A percentile compares a stretch with the other conserved stretches of the same genome.
phyloP scores from a whole-genome alignment of 2,797 vertebrate species.

The Poeciliopsis infans region DNA sequence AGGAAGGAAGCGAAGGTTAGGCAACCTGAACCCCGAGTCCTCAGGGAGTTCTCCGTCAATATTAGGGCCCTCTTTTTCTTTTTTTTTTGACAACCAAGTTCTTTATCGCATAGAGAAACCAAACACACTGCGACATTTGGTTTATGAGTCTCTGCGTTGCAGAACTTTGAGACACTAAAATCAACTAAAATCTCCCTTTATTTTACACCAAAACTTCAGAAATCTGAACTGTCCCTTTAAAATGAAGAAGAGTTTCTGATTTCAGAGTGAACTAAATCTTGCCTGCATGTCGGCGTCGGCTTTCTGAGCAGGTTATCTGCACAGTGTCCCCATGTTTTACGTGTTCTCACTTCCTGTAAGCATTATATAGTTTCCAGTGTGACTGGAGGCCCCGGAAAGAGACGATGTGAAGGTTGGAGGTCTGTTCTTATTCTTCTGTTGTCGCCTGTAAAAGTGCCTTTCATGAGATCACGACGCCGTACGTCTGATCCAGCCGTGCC shows the following conservation, averaged over 20 bases:
- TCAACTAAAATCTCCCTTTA: background rate
- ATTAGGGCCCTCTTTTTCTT: background rate
- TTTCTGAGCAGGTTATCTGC: slow-evolving; percentile 37
- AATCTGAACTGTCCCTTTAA: background rate
- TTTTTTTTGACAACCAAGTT: background rate
- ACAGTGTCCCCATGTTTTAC: slow-evolving; percentile 17
- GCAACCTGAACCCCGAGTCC: slow-evolving; percentile 18
- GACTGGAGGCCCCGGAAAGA: slow-evolving; percentile 15
- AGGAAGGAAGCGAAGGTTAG: slow-evolving; percentile 11
- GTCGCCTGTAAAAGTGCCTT: slow-evolving; percentile 61
- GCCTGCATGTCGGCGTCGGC: background rate
- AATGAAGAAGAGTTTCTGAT: background rate
- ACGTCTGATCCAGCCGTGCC: slow-evolving; percentile 19
- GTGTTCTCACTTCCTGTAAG: background rate
- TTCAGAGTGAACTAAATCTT: background rate
- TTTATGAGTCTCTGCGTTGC: background rate
- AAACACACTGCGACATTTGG: too few relatives aligned
- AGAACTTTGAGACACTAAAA: background rate
- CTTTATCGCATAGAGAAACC: slow-evolving; percentile 11
- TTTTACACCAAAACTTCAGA: background rate
- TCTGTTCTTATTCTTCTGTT: slow-evolving; percentile 18
- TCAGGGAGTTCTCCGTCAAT: slow-evolving; percentile 31
- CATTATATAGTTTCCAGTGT: background rate
- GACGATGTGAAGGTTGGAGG: background rate
- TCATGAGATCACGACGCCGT: slow-evolving; percentile 38